These are phyloP conservation scores for Neopipo cinnamomea DNA, from an alignment of 2,113 vertebrate species.

Conservation along the genomic window DNA sequence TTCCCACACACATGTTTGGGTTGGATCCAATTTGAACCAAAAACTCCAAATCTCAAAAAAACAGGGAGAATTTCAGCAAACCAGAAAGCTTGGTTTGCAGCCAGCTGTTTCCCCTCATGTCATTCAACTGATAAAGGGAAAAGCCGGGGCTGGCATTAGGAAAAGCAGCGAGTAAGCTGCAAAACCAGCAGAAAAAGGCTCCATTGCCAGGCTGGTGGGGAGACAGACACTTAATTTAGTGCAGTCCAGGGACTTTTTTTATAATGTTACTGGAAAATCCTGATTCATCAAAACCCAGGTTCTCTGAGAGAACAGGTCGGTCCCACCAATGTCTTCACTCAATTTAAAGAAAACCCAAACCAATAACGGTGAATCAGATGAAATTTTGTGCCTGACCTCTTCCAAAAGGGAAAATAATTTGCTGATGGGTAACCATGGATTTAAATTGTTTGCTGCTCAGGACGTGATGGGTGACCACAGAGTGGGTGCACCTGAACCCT, in stretches of 20 bases:
- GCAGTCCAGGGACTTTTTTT: background rate
- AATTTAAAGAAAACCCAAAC: background rate
- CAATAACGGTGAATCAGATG: background rate
- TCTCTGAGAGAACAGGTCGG: background rate
- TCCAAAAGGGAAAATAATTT: background rate
- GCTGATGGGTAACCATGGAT: background rate
- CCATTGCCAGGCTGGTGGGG: background rate
- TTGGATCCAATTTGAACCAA: constrained; percentile 22
- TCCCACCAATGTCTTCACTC: background rate
- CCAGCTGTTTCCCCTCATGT: constrained; percentile 37
- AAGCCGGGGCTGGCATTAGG: constrained; percentile 24
- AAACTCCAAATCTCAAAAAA: constrained; percentile 16
- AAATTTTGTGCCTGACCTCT: background rate
- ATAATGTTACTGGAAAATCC: constrained; percentile 9
- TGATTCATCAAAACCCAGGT: background rate
- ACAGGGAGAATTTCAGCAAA: constrained; percentile 26
- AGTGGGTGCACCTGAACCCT: background rate
- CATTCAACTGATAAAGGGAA: constrained; percentile 50
- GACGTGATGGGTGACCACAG: background rate
- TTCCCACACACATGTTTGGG: background rate
- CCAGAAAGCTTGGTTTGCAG: constrained; percentile 32
- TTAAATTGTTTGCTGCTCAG: background rate
- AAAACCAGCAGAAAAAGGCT: constrained; percentile 51
- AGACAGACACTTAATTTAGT: constrained; percentile 27
- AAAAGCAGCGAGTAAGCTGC: constrained; percentile 23